Percentiles rank a stretch among this genome's conserved stretches.
Evolutionary conservation across 2,113 vertebrate genomes (phyloP).

Genomic region (Barnardius zonarius): DNA sequence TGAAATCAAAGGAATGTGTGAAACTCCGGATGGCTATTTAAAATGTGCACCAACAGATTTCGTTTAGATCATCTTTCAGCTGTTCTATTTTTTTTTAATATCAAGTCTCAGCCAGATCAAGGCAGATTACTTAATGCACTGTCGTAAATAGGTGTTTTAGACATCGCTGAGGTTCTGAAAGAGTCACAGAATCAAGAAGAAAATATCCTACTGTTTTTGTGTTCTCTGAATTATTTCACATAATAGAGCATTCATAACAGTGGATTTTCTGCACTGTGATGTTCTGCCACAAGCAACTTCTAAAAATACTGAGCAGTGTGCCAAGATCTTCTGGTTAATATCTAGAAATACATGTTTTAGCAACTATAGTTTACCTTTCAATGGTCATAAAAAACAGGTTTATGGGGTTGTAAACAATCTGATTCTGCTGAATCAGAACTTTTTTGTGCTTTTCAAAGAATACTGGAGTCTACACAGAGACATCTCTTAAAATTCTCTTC

Average conservation of each 20-base stretch:
- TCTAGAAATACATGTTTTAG: not conserved
- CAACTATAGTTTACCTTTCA: not conserved
- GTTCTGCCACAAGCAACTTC: not conserved
- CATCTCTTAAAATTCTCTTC: not conserved
- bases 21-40: conserved; percentile 27
- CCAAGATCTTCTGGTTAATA: not conserved
- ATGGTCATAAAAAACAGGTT: not conserved
- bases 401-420: not conserved
- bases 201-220: not conserved
- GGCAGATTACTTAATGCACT: not conserved
- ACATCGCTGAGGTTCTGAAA: not conserved
- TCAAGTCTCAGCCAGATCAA: conserved; percentile 26
- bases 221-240: conserved; percentile 14
- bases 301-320: conserved; percentile 1
- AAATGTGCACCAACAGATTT: conserved; percentile 64
- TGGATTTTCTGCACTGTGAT: not conserved
- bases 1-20: conserved; percentile 5
- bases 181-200: conserved; percentile 29
- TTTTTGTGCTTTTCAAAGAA: not conserved
- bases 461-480: not conserved
- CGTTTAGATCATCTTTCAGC: not conserved
- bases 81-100: not conserved
- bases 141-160: not conserved
- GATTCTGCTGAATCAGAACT: not conserved
- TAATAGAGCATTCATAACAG: not conserved